Conservation (phyloP, 2,888 invertebrate genomes). For the Anorthoa munda region DNA sequence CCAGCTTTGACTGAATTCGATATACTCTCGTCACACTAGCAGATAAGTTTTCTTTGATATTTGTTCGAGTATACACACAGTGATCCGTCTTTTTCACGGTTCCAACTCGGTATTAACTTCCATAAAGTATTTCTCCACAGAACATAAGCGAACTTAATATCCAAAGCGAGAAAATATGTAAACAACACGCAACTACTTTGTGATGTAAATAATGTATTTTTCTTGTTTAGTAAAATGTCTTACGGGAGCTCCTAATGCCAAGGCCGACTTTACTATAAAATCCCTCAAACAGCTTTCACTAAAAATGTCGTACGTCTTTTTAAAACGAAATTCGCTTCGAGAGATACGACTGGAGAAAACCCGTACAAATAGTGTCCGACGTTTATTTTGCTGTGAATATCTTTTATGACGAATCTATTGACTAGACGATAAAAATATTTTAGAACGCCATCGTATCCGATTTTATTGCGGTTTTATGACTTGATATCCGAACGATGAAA, state of each 20-base stretch:
- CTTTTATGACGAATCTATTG: conserved; percentile 33
- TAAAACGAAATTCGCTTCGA: conserved; percentile 17
- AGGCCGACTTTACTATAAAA: conserved; percentile 32
- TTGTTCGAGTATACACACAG: conserved; percentile 25
- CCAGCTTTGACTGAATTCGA: conserved; percentile 26
- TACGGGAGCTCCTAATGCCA: background rate
- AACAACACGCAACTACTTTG: conserved; percentile 13
- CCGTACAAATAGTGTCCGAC: conserved; percentile 4
- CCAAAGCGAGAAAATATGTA: conserved; percentile 31
- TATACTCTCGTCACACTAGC: conserved; percentile 21
- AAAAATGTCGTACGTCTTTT: conserved; percentile 10
- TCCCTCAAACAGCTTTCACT: conserved; percentile 23
- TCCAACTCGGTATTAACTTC: conserved; percentile 41
- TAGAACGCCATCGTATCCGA: conserved; percentile 7
- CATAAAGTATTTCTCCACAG: conserved; percentile 26
- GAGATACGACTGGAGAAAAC: background rate
- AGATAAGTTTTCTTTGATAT: conserved; percentile 47
- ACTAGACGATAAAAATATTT: conserved; percentile 39
- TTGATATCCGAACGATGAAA: conserved; percentile 48
- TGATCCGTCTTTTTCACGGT: conserved; percentile 45
- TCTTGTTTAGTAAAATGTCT: conserved; percentile 20
- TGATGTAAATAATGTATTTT: conserved; percentile 17
- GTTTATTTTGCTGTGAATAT: conserved; percentile 23
- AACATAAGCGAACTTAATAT: conserved; percentile 24
- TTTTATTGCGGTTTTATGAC: conserved; percentile 53